Evolutionary conservation across 2,797 vertebrate species (phyloP), one percentile per base, ranked within the genome.

Genomic region (Urosaurus nigricauda): DNA sequence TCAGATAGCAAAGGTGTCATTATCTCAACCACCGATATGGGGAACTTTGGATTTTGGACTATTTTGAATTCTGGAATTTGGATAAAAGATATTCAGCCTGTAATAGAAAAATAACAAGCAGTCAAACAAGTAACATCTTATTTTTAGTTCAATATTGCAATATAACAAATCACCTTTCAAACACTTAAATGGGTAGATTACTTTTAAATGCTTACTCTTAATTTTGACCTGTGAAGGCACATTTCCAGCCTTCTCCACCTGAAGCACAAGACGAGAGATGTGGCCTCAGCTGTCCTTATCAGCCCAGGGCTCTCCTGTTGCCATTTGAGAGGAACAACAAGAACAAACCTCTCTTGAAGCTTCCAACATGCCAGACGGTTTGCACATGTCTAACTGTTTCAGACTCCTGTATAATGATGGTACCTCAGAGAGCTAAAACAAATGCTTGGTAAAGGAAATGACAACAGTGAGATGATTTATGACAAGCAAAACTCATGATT

Each of bases 401-500:
- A 70, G 86, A 56, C 1, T 26, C 0, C 0, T 73, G 87, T 16
- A 14, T 74, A 88, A 85, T 85, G 87, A 86, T 3, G 1, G 90
- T 83, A 85, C 24, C 24, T 47, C 35, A 19, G 82, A 7, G 21
- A 8, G 4, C 70, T 26, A 87, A 79, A 68, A 2, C 43, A 83
- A 92, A 65, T 83, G 75, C 58, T n/a, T 90, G 84, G 53, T 5
- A 51, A 1, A 0, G 47, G 4, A 11, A 86, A 26, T 40, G 8
- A 80, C 6, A 16, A 60, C 40, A 63, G 78, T 2, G 35, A 89
- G 11, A 5, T 87, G 40, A 85, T 1, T 89, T 74, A 87, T 1
- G 82, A 0, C n/a, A 29, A 87, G 8, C 40, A 1, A 70, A 83
- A 75, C 1, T 82, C 74, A 85, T 88, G 40, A 89, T 91, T 83